Percentiles rank a stretch among this genome's conserved stretches.
These are phyloP conservation scores for Oegoconia quadripuncta DNA, from an alignment of 2,888 invertebrate genomes.

Conservation along the genomic window DNA sequence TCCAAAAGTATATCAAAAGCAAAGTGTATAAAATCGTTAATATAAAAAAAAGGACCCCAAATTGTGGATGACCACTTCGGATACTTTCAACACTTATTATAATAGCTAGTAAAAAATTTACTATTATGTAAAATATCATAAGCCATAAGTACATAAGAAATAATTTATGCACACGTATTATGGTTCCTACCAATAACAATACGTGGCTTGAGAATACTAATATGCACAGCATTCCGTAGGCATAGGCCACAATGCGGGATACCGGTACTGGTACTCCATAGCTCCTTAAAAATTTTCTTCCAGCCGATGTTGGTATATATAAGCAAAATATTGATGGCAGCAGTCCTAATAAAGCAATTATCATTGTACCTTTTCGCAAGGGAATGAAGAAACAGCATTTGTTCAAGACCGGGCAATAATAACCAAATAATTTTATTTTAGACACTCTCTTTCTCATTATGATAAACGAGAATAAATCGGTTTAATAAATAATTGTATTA, in stretches of 20 bases:
- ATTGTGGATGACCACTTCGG: constrained; percentile 16
- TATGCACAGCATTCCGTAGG: constrained; percentile 25
- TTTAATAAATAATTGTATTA: neutral
- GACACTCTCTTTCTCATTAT: neutral
- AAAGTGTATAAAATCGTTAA: constrained; percentile 20
- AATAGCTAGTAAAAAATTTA: constrained; percentile 22
- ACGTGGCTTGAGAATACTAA: constrained; percentile 26
- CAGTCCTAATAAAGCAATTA: constrained; percentile 33
- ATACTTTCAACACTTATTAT: constrained; percentile 25
- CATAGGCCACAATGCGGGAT: constrained; percentile 16
- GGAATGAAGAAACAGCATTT: constrained; percentile 28
- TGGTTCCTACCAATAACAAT: constrained; percentile 23
- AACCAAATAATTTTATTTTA: constrained; percentile 13
- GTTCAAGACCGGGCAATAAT: constrained; percentile 23
- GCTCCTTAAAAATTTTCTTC: constrained; percentile 16
- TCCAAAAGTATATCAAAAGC: constrained; percentile 36
- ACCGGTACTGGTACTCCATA: constrained; percentile 26
- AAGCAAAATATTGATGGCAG: constrained; percentile 29
- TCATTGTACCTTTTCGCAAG: constrained; percentile 22
- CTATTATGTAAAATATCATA: constrained; percentile 26
- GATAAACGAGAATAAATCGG: neutral
- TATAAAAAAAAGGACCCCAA: constrained; percentile 24
- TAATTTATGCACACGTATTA: constrained; percentile 17
- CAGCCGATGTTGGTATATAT: constrained; percentile 21
- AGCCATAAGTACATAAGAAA: constrained; percentile 25